Percentiles rank a stretch among this genome's conserved stretches.
Conservation (phyloP, 2,113 vertebrate species). For the Gopherus evgoodei region DNA sequence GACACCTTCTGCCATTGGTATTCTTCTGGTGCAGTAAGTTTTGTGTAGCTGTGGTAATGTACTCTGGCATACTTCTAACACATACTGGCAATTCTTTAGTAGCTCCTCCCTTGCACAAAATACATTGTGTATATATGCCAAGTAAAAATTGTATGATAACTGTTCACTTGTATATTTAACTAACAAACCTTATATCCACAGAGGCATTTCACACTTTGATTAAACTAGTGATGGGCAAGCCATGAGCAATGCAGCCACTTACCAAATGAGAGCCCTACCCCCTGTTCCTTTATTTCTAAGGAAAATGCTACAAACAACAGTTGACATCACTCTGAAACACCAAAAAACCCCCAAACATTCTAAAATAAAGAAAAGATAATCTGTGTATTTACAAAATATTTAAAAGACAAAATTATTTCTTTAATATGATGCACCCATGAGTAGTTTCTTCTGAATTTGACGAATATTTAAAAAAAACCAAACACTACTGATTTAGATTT, state of each 20-base stretch:
- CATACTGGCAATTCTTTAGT: not conserved
- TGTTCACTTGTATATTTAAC: not conserved
- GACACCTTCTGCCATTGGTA: not conserved
- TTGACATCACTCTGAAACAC: not conserved
- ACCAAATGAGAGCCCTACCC: not conserved
- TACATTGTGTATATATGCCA: not conserved
- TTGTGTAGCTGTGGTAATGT: not conserved
- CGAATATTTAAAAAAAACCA: not conserved
- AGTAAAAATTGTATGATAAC: not conserved
- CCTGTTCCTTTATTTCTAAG: not conserved
- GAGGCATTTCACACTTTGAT: not conserved
- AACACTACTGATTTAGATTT: not conserved
- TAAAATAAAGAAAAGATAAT: not conserved
- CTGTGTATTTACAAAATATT: not conserved
- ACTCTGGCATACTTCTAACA: not conserved
- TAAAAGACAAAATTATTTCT: not conserved
- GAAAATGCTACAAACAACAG: not conserved
- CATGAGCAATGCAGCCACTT: not conserved
- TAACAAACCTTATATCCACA: too few species aligned
- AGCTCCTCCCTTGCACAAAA: not conserved
- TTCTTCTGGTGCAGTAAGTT: not conserved
- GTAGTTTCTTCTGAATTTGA: conserved; percentile 2
- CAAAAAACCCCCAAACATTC: not conserved
- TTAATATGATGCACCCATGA: too few species aligned
- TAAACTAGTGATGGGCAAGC: not conserved